Evolutionary conservation across 2,888 invertebrate species (phyloP), one percentile per base, ranked within the genome.

Genomic region (Tinea semifulvella): DNA sequence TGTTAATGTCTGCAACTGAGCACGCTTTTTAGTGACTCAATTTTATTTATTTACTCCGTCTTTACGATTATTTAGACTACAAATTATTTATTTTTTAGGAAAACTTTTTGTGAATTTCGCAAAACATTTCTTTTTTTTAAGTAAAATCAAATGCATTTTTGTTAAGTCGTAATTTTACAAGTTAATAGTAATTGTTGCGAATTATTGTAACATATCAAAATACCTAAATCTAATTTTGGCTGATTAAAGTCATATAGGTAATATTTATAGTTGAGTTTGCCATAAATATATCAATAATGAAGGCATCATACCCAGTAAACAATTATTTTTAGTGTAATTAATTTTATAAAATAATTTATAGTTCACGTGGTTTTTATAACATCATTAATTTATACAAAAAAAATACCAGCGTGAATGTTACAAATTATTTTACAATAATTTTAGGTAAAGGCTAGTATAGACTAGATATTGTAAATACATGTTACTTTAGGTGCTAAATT

Each of bases 391-490:
- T n/a, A n/a, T n/a, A n/a, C n/a, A n/a, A n/a, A n/a, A n/a, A n/a
- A n/a, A n/a, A n/a, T n/a, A n/a, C n/a, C n/a, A n/a, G n/a, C 31
- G 14, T 31, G 31, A 31, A 31, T 14, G 14, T 31, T n/a, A 31
- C 65, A 65, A 68, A 66, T 68, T 64, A 68, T 64, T 62, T 67
- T 65, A 65, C 63, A 60, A n/a, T n/a, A n/a, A n/a, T n/a, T 57
- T 67, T 77, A 76, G 68, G 68, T 65, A 63, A 64, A 60, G 60
- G 65, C 73, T 79, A 77, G 76, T 61, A 57, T 59, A 65, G 47
- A 61, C 65, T 66, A n/a, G n/a, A n/a, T n/a, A n/a, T n/a, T 77
- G 76, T 77, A 77, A 64, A 77, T 77, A 76, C 62, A 64, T 63
- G 61, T 73, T 68, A 67, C 65, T 69, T 65, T 74, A 77, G 77